phyloP scores from a whole-genome alignment of 2,113 vertebrate genomes.

The Platycercus adscitus region DNA sequence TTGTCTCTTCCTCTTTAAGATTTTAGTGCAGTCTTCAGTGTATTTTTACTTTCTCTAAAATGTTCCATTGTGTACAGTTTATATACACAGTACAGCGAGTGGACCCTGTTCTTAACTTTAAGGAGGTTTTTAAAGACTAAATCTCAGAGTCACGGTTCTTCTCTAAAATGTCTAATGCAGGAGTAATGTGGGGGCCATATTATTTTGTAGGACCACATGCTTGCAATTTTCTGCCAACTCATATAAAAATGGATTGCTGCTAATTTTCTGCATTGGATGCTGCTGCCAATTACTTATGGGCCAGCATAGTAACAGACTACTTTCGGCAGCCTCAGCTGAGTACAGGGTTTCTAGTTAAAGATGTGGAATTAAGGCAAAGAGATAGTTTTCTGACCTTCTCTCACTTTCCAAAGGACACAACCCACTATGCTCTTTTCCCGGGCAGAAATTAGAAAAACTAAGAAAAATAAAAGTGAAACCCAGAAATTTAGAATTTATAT shows the following conservation, averaged over 20 bases:
- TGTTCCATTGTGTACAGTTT: not conserved
- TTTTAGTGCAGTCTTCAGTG: not conserved
- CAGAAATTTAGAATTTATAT: not conserved
- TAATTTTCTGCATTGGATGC: not conserved
- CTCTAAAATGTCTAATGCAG: not conserved
- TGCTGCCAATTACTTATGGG: not conserved
- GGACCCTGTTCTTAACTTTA: not conserved
- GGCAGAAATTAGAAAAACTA: not conserved
- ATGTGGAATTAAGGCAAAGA: not conserved
- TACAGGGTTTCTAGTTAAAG: not conserved
- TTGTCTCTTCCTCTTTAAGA: not conserved
- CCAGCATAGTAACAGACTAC: not conserved
- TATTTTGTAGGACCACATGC: not conserved
- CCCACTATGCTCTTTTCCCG: accelerated
- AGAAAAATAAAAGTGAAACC: not conserved
- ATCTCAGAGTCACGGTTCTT: not conserved
- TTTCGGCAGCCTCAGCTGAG: not conserved
- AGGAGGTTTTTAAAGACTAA: not conserved
- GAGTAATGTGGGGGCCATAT: not conserved
- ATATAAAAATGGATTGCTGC: not conserved
- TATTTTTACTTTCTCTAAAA: not conserved
- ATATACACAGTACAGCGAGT: not conserved
- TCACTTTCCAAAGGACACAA: not conserved
- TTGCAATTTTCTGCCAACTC: not conserved
- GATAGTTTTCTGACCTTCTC: not conserved